Evolutionary conservation across 2,888 invertebrate species (phyloP), one percentile per base, ranked within the genome.

Genomic region (Syrista parreyssii): DNA sequence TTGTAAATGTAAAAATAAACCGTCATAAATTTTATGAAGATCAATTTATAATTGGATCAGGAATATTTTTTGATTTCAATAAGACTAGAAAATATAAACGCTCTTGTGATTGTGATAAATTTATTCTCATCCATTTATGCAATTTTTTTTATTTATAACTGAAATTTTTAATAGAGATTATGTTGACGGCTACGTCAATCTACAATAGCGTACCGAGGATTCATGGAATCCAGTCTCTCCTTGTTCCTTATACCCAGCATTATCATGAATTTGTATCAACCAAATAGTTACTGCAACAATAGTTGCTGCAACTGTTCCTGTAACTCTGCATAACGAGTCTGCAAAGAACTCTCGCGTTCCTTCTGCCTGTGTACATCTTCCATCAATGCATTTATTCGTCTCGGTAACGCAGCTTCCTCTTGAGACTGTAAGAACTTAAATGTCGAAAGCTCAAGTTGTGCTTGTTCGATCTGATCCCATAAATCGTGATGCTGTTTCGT

Each of bases 361-460:
- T 96, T 97, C 92, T 99, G 98, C 77, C 98, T 93, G 80, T 95
- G 96, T 1, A 98, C 98, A 90, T 99, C 98, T 89, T 98, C 98
- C 77, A 96, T 96, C 81, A 98, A 92, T 1, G 96, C 97, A 93
- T 97, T 97, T 88, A 98, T 94, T 88, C 99, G 94, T 82, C 97
- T 95, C 1, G 98, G 98, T 87, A 99, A 95, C 33, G 98, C 99
- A 32, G 95, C 95, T 84, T 95, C 95, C 92, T 99, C 99, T 90
- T 98, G 97, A 77, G 96, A 95, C 81, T 97, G 95, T 69, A 99
- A 93, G 91, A 97, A 97, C 87, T 96, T 95, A 90, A 98, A 99
- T 0, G 98, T 98, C 55, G 97, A 96, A 81, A 96, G 92, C 88
- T 99, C 99, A 78, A 99, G 93, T 84, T 95, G 94, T 11, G 97